Evolutionary conservation across 2,113 vertebrate species (phyloP).

Genomic region (Prolemur simus): DNA sequence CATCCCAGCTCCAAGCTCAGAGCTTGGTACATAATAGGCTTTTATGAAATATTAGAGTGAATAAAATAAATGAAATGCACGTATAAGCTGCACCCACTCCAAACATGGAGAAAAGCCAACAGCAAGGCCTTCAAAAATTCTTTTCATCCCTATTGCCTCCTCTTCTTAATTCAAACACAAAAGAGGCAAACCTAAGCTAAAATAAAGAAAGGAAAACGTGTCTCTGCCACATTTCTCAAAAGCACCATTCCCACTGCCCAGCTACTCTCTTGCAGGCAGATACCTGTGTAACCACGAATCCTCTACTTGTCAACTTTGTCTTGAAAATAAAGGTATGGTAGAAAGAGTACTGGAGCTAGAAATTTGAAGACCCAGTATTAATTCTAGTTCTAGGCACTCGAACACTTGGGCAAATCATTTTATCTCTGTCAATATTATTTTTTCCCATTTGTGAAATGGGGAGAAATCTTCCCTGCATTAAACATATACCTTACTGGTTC

Average conservation of each 20-base stretch:
- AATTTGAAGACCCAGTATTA: background rate
- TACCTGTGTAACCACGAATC: background rate
- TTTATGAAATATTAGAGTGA: background rate
- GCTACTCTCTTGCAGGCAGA: background rate
- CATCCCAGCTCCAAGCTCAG: background rate
- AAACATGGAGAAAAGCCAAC: background rate
- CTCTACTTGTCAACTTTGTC: background rate
- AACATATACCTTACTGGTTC: background rate
- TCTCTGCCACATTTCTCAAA: background rate
- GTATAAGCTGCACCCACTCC: background rate
- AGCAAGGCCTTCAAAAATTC: background rate
- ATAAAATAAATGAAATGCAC: background rate
- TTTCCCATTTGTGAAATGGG: slow-evolving; percentile 2
- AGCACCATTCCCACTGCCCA: background rate
- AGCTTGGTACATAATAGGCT: background rate
- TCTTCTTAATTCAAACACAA: slow-evolving; percentile 9
- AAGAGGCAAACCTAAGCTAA: background rate
- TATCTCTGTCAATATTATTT: background rate
- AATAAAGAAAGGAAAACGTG: background rate
- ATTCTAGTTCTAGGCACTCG: background rate
- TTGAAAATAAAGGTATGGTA: background rate
- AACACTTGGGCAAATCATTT: background rate
- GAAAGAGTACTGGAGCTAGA: background rate
- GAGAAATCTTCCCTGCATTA: background rate
- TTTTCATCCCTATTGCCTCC: background rate